Conservation (phyloP, 2,797 vertebrate species). For the Bovichtus diacanthus region DNA sequence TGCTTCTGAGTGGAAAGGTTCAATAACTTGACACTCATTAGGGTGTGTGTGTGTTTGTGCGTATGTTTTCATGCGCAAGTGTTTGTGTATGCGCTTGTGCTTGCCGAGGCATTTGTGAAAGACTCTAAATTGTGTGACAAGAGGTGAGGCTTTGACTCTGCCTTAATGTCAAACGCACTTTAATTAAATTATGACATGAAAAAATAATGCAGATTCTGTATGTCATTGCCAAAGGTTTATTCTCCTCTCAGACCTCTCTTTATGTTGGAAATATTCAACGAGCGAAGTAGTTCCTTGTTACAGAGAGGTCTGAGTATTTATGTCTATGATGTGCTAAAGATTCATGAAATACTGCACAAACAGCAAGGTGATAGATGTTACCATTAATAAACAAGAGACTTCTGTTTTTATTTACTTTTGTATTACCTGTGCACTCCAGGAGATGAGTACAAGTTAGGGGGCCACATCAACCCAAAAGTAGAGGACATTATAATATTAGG, state of each 20-base stretch:
- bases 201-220: background rate
- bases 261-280: background rate
- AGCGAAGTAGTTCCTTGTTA: background rate
- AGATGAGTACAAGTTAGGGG: background rate
- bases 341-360: background rate
- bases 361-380: background rate
- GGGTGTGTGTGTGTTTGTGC: constrained; percentile 9
- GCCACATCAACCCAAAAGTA: background rate
- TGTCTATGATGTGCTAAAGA: background rate
- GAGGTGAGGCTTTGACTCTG: constrained; percentile 16
- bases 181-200: constrained; percentile 16
- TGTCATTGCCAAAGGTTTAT: background rate
- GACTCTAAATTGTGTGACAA: constrained; percentile 12
- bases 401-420: background rate
- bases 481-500: background rate
- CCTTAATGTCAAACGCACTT: constrained; percentile 18
- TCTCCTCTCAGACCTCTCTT: background rate
- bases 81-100: constrained; percentile 12
- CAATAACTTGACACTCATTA: constrained; percentile 43
- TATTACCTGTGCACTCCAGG: background rate
- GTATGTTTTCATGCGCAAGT: constrained; percentile 12
- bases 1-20: constrained; percentile 54
- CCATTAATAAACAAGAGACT: background rate
- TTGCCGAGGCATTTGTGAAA: constrained; percentile 18
- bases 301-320: background rate